Conservation (phyloP, 1,140 invertebrate species). For the Bilobella aurantiaca region DNA sequence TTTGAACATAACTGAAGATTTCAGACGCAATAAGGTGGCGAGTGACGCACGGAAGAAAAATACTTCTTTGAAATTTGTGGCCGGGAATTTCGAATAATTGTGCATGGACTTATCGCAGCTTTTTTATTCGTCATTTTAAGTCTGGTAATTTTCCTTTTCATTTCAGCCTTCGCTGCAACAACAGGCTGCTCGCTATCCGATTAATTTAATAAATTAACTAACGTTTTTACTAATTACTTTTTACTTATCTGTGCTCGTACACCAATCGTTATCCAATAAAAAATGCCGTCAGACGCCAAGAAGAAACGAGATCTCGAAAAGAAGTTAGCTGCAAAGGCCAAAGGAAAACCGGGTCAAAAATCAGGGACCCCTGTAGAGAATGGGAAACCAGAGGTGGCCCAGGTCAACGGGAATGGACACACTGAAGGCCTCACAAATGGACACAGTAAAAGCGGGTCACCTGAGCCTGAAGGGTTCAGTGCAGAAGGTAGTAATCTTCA, state of each 20-base stretch:
- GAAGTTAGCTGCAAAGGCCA: slow-evolving; percentile 80
- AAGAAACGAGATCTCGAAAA: slow-evolving; percentile 95
- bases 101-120: background rate
- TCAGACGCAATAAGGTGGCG: no score
- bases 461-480: slow-evolving; percentile 33
- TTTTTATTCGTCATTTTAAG: background rate
- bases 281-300: slow-evolving; percentile 93
- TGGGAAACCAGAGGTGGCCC: slow-evolving; percentile 25
- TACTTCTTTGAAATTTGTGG: background rate
- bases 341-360: slow-evolving; percentile 49
- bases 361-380: slow-evolving; percentile 45
- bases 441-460: slow-evolving; percentile 36
- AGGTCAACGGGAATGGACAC: background rate
- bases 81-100: background rate
- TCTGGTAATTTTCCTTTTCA: background rate
- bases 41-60: background rate
- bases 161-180: background rate
- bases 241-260: background rate
- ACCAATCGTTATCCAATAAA: slow-evolving; percentile 4
- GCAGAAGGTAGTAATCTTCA: slow-evolving; percentile 15
- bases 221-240: background rate
- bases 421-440: slow-evolving; percentile 34
- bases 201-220: background rate
- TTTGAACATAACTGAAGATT: no score
- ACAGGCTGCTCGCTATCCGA: background rate